These are phyloP conservation scores for Cosmia pyralina DNA, from an alignment of 2,888 invertebrate genomes.

Conservation along the genomic window DNA sequence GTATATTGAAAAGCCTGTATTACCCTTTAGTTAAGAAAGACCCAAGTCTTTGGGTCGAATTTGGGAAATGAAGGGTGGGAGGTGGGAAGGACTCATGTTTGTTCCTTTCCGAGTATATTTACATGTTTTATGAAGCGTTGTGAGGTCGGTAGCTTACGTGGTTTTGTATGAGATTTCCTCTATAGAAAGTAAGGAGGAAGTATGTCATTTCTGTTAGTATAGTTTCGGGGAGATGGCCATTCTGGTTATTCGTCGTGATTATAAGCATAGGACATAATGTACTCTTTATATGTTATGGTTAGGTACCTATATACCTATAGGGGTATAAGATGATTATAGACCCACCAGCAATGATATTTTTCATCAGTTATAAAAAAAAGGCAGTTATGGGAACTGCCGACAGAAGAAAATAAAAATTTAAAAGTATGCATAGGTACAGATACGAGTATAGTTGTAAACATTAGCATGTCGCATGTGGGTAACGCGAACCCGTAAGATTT, in stretches of 20 bases:
- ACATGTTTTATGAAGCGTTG: conserved; percentile 28
- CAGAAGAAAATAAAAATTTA: too few relatives aligned
- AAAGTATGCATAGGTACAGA: too few relatives aligned
- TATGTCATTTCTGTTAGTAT: background rate
- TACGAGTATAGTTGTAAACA: too few relatives aligned
- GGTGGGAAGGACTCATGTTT: conserved; percentile 25
- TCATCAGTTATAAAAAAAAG: too few relatives aligned
- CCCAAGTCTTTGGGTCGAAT: conserved; percentile 50
- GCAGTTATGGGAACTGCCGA: too few relatives aligned
- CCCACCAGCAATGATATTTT: too few relatives aligned
- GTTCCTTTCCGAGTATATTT: conserved; percentile 32
- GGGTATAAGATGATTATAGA: too few relatives aligned
- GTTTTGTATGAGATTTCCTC: background rate
- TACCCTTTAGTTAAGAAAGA: conserved; percentile 54
- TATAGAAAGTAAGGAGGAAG: background rate
- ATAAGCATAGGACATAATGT: too few relatives aligned
- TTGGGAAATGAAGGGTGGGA: conserved; percentile 59
- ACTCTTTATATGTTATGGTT: background rate
- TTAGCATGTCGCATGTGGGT: too few relatives aligned
- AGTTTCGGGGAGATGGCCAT: background rate
- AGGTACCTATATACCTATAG: too few relatives aligned
- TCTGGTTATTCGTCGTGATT: background rate
- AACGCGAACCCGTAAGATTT: too few relatives aligned
- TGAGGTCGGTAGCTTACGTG: background rate
- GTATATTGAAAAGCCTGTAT: conserved; percentile 68